phyloP scores from a whole-genome alignment of 1,140 invertebrate species.

The Drosophila pandora region DNA sequence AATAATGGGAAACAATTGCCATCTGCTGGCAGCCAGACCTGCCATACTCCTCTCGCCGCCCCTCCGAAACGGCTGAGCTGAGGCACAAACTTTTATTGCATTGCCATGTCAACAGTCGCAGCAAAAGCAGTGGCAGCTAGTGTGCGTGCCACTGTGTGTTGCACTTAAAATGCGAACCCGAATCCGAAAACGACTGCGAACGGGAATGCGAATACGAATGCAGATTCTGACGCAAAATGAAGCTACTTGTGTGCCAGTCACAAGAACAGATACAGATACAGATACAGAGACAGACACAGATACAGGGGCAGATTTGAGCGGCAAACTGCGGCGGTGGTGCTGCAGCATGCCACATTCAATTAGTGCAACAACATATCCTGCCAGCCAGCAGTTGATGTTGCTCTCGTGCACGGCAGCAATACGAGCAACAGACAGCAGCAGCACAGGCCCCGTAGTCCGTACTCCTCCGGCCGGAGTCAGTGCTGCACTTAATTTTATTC shows the following conservation, averaged over 20 bases:
- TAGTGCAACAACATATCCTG: slow-evolving; percentile 82
- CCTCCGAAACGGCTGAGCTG: slow-evolving; percentile 62
- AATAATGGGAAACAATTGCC: slow-evolving; percentile 81
- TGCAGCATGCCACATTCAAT: slow-evolving; percentile 80
- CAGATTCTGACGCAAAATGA: slow-evolving; percentile 79
- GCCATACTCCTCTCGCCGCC: neutral
- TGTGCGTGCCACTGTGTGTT: slow-evolving; percentile 55
- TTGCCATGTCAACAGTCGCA: slow-evolving; percentile 76
- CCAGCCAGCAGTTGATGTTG: slow-evolving; percentile 59
- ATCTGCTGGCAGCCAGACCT: slow-evolving; percentile 42
- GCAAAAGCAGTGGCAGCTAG: slow-evolving; percentile 41
- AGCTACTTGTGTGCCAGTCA: slow-evolving; percentile 76
- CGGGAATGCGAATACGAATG: slow-evolving; percentile 55
- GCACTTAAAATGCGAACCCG: slow-evolving; percentile 75
- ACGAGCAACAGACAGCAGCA: slow-evolving; percentile 22
- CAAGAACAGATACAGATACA: slow-evolving; percentile 45
- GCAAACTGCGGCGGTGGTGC: slow-evolving; percentile 38
- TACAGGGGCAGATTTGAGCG: slow-evolving; percentile 10
- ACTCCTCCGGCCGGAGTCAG: slow-evolving; percentile 31
- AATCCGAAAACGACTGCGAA: slow-evolving; percentile 50
- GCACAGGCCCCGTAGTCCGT: slow-evolving; percentile 28
- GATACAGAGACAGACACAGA: slow-evolving; percentile 29
- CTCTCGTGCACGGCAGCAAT: slow-evolving; percentile 49
- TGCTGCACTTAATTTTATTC: slow-evolving; percentile 82
- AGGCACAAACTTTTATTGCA: slow-evolving; percentile 77